Percentiles rank a stretch among this genome's conserved stretches.
Evolutionary conservation across 2,113 vertebrate species (phyloP).

Genomic region (Lanius collurio): DNA sequence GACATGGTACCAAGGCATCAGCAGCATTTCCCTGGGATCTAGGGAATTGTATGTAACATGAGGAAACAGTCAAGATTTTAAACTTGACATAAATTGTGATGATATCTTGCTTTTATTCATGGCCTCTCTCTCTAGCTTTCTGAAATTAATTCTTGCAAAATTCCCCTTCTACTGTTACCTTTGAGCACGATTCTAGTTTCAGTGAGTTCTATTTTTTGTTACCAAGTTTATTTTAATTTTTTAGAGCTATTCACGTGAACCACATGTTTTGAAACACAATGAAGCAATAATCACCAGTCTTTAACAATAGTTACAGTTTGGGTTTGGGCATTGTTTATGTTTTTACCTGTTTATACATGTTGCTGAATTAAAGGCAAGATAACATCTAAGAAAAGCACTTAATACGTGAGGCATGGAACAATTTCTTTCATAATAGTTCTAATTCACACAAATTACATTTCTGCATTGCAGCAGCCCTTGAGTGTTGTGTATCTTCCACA

Average conservation of each 20-base stretch:
- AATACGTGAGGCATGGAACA: neutral
- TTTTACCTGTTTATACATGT: constrained; percentile 8
- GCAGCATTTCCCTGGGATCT: neutral
- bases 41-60: neutral
- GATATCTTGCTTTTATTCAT: neutral
- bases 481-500: neutral
- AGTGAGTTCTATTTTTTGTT: neutral
- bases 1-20: neutral
- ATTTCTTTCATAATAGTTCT: neutral
- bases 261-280: neutral
- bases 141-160: neutral
- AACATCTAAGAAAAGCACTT: constrained; percentile 30
- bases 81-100: neutral
- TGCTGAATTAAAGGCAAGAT: neutral
- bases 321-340: neutral
- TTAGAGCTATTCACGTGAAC: neutral
- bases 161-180: neutral
- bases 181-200: neutral
- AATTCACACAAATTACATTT: neutral
- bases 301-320: neutral
- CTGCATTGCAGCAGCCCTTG: neutral
- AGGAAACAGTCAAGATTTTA: neutral
- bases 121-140: neutral
- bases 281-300: neutral
- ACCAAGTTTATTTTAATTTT: neutral